Conservation (phyloP, 2,113 vertebrate species). For the Poecilia latipinna region DNA sequence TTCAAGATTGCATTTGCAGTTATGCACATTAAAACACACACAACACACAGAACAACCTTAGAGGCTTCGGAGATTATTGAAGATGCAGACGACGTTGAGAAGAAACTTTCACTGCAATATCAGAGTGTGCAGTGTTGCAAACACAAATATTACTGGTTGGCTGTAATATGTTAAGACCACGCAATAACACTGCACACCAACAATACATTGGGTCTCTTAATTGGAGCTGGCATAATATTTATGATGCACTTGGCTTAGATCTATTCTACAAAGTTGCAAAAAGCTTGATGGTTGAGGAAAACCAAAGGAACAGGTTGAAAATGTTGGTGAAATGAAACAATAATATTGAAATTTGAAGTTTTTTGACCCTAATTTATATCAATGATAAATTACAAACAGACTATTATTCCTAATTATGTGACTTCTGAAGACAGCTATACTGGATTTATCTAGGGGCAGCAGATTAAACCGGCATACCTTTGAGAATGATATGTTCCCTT, state of each 20-base stretch:
- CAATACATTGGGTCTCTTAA: background rate
- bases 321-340: background rate
- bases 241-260: background rate
- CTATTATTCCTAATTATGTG: too few relatives aligned
- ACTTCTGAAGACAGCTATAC: too few relatives aligned
- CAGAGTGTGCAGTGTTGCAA: background rate
- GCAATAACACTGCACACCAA: background rate
- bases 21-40: background rate
- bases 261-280: background rate
- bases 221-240: background rate
- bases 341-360: too few relatives aligned
- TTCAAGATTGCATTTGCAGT: background rate
- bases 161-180: background rate
- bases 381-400: too few relatives aligned
- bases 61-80: background rate
- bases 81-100: background rate
- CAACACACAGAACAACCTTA: background rate
- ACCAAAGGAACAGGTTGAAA: background rate
- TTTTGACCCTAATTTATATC: too few relatives aligned
- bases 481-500: background rate
- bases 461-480: background rate
- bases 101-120: background rate
- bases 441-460: too few relatives aligned
- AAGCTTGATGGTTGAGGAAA: background rate
- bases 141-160: background rate